phyloP scores from a whole-genome alignment of 2,797 vertebrate genomes.

The Acanthornis magna region DNA sequence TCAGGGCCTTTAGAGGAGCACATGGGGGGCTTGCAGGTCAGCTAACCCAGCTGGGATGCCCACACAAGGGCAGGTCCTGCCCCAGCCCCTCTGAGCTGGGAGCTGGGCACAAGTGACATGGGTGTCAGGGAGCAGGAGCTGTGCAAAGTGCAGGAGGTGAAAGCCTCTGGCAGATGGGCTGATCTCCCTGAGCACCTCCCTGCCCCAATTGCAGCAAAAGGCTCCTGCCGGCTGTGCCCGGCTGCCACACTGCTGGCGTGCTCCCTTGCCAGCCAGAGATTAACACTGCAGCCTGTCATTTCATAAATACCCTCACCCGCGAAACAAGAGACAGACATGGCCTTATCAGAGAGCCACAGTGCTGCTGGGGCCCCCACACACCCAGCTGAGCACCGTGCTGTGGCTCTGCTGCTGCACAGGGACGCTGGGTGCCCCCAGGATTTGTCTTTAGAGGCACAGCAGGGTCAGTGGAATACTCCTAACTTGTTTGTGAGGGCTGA shows the following conservation, averaged over 20 bases:
- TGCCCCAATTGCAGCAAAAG: not conserved
- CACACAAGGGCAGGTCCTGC: not conserved
- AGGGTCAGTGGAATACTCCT: not conserved
- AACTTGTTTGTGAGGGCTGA: not conserved
- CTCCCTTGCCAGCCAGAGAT: not conserved
- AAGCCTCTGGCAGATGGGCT: not conserved
- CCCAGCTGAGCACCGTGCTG: not conserved
- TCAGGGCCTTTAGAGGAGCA: not conserved
- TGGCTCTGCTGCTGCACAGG: accelerated
- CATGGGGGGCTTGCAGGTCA: accelerated
- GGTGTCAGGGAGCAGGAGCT: not conserved
- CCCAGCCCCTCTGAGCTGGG: accelerated
- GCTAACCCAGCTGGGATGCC: not conserved
- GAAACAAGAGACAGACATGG: not conserved
- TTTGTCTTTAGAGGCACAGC: not conserved
- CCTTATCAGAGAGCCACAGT: not conserved
- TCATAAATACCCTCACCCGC: not conserved
- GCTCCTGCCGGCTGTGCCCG: not conserved
- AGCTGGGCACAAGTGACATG: accelerated
- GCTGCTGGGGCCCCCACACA: not conserved
- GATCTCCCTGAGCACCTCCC: not conserved
- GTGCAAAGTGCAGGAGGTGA: not conserved
- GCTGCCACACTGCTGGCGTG: not conserved
- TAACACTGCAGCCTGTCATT: constrained; percentile 8
- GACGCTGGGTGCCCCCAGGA: not conserved